Conservation (phyloP, 2,797 vertebrate genomes). For the Myotis planiceps region DNA sequence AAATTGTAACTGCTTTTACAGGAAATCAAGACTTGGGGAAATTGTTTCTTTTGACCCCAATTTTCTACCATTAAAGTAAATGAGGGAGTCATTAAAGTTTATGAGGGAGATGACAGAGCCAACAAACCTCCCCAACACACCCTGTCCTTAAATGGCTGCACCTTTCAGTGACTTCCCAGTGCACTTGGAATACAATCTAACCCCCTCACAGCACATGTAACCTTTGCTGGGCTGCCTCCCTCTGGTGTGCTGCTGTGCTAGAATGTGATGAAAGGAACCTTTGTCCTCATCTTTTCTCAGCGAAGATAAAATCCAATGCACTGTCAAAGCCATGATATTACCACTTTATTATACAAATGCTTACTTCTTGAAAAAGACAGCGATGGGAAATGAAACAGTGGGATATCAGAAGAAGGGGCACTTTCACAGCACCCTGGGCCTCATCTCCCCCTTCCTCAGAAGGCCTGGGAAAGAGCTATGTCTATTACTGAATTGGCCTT, state of each 20-base stretch:
- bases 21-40: constrained; percentile 6
- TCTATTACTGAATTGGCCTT: neutral
- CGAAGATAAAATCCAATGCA: neutral
- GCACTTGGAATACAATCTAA: neutral
- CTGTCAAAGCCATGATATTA: neutral
- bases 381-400: neutral
- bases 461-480: constrained; percentile 43
- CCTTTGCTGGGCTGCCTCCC: neutral
- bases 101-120: neutral
- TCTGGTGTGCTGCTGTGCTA: neutral
- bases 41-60: neutral
- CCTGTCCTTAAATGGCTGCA: neutral
- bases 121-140: neutral
- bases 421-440: neutral
- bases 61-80: neutral
- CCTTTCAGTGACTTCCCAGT: neutral
- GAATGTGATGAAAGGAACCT: constrained; percentile 3
- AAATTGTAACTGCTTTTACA: neutral
- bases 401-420: neutral
- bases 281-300: neutral
- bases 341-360: neutral
- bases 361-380: neutral
- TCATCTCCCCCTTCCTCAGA: neutral
- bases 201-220: fast-evolving
- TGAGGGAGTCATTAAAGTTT: neutral